Percentiles rank a stretch among this genome's conserved stretches.
phyloP scores from a whole-genome alignment of 2,113 vertebrate species.

The Typhlomys cinereus region DNA sequence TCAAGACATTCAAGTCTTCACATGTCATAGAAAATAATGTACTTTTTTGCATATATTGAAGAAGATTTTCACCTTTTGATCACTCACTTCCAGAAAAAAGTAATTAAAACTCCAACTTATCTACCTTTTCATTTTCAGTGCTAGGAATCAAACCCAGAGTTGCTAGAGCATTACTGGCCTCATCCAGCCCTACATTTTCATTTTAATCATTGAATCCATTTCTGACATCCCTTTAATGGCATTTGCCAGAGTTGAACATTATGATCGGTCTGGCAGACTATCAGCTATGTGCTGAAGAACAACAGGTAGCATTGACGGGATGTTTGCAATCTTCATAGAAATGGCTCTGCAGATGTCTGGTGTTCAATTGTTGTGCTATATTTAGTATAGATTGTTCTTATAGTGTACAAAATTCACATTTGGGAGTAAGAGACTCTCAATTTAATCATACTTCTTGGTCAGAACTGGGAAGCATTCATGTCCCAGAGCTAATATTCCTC shows the following conservation, averaged over 20 bases:
- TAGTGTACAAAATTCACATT: not conserved
- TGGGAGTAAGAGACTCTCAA: not conserved
- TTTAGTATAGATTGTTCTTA: too few relatives aligned
- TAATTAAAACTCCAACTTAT: conserved; percentile 39
- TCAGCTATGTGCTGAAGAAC: too few relatives aligned
- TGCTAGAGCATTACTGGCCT: not conserved
- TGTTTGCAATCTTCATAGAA: too few relatives aligned
- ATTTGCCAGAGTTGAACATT: too few relatives aligned
- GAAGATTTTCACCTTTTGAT: conserved; percentile 49
- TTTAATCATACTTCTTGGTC: not conserved
- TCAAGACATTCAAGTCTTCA: conserved; percentile 33
- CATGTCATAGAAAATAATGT: conserved; percentile 32
- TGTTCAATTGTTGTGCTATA: too few relatives aligned
- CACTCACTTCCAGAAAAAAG: conserved; percentile 50
- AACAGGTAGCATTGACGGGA: too few relatives aligned
- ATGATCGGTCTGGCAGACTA: not conserved
- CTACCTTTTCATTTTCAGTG: not conserved
- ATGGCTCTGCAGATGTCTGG: too few relatives aligned
- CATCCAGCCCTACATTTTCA: not conserved
- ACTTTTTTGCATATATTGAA: conserved; percentile 51
- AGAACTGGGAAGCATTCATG: not conserved
- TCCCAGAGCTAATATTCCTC: not conserved
- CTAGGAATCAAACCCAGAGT: not conserved
- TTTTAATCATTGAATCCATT: too few relatives aligned
- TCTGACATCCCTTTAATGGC: too few relatives aligned